Conservation (phyloP, 2,113 vertebrate species). For the Apodemus sylvaticus region DNA sequence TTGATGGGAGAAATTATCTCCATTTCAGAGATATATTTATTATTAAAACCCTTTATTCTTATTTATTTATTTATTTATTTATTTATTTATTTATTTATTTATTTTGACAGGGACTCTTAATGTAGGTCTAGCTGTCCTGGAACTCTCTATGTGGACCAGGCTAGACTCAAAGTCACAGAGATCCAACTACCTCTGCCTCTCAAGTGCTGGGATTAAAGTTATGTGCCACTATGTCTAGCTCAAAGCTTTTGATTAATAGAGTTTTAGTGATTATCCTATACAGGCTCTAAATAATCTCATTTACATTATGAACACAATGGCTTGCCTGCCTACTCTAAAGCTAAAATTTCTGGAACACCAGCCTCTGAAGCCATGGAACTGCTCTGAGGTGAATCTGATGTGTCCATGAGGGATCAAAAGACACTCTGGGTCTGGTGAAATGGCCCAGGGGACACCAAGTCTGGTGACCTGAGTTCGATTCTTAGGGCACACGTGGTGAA, state of each 20-base stretch:
- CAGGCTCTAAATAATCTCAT: not conserved
- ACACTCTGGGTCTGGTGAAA: not conserved
- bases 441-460: not conserved
- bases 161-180: not conserved
- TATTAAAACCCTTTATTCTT: not conserved
- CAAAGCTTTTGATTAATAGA: not conserved
- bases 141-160: not conserved
- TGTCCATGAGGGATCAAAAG: not conserved
- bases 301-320: not conserved
- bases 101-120: not conserved
- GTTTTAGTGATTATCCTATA: not conserved
- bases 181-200: not conserved
- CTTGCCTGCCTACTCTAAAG: not conserved
- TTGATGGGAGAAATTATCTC: not conserved
- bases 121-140: not conserved
- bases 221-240: not conserved
- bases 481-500: not conserved
- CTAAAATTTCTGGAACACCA: not conserved
- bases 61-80: no score
- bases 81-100: no score
- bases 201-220: not conserved
- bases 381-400: not conserved
- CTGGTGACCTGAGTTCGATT: not conserved
- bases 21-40: not conserved
- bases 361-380: not conserved